Conservation (phyloP, 2,888 invertebrate genomes). For the Drosophila cognata region DNA sequence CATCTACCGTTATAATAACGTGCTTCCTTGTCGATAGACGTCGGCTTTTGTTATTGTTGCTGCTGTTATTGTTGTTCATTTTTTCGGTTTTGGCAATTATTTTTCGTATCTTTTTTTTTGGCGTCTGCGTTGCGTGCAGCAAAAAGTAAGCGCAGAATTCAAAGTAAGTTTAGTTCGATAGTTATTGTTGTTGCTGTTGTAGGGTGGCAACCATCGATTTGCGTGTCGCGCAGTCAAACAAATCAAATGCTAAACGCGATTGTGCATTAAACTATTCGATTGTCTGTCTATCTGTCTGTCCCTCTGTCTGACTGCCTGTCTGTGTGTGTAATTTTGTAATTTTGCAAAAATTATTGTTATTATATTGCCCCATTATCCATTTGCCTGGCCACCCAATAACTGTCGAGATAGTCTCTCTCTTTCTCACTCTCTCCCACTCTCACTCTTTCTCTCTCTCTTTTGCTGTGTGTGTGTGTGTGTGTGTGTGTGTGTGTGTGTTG, state of each 20-base stretch:
- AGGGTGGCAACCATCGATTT: conserved; percentile 74
- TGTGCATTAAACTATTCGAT: conserved; percentile 51
- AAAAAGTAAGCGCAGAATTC: conserved; percentile 73
- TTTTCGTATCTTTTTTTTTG: conserved; percentile 23
- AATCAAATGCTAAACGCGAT: conserved; percentile 62
- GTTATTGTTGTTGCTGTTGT: conserved; percentile 28
- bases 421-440: neutral
- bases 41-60: conserved; percentile 21
- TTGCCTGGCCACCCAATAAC: conserved; percentile 54
- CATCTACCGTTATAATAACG: conserved; percentile 70
- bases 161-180: conserved; percentile 54
- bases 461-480: conserved; percentile 5
- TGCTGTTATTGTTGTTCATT: conserved; percentile 18
- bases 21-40: conserved; percentile 70
- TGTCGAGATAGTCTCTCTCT: conserved; percentile 24
- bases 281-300: conserved; percentile 10
- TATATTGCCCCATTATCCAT: conserved; percentile 47
- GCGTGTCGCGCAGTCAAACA: conserved; percentile 72
- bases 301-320: neutral
- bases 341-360: conserved; percentile 58
- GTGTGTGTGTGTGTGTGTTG: conserved; percentile 25
- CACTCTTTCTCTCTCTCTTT: neutral
- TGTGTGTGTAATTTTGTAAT: conserved; percentile 23
- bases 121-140: conserved; percentile 68
- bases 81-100: conserved; percentile 1